These are phyloP conservation scores for Troilus luridus DNA, from an alignment of 2,888 invertebrate genomes.

Conservation along the genomic window DNA sequence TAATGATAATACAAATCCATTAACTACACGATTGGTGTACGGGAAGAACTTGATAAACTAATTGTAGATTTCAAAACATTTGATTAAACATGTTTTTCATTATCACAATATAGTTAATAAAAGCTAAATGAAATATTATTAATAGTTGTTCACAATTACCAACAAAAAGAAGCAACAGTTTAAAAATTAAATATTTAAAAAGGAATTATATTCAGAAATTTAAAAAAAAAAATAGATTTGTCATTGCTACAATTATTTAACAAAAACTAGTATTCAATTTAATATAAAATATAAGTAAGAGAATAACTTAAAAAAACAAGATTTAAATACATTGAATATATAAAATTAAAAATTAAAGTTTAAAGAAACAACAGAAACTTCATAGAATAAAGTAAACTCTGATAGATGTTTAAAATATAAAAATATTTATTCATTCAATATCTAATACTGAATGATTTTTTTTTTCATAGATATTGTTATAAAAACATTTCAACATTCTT, in stretches of 20 bases:
- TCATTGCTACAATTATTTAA: background rate
- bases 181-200: background rate
- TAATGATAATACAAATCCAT: background rate
- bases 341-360: background rate
- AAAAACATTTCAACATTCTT: background rate
- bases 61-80: background rate
- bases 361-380: background rate
- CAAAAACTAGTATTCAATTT: background rate
- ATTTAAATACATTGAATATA: background rate
- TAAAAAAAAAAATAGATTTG: background rate
- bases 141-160: background rate
- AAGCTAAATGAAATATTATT: background rate
- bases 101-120: background rate
- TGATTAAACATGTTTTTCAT: background rate
- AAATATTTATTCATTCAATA: constrained; percentile 20
- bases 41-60: background rate
- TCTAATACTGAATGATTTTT: background rate
- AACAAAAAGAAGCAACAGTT: background rate
- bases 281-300: background rate
- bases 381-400: background rate
- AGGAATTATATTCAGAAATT: background rate
- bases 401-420: constrained; percentile 13
- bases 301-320: background rate
- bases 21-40: background rate
- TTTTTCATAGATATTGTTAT: background rate